Evolutionary conservation across 2,888 invertebrate genomes (phyloP), one percentile per base, ranked within the genome.

Genomic region (Drosophila bunnanda): DNA sequence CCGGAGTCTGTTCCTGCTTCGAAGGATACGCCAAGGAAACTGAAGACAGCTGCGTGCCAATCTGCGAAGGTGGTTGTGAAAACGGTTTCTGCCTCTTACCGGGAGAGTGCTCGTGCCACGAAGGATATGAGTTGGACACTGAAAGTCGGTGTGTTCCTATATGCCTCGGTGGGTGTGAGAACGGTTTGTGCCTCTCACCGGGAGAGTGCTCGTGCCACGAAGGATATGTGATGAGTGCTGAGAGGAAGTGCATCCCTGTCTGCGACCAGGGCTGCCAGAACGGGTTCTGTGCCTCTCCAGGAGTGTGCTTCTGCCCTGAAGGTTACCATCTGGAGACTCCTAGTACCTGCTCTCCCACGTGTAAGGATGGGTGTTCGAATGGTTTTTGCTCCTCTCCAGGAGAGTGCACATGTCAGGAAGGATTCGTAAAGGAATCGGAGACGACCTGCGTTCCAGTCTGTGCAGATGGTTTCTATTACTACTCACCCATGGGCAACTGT

Each of bases 401-500:
- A 25, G 13, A 28, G 15, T 78, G 77, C 10, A 20, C 58, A 0
- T 78, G 79, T 6, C 2, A 13, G 0, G 12, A 53, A 13, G 76
- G 79, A 0, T 75, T 44, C n/a, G 7, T 2, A 0, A 12, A 25
- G 22, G 8, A 4, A 0, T 36, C 10, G 10, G 54, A 41, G 12
- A 53, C 13, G 13, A 60, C 30, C 4, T 76, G 79, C 17, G 8
- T 17, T 1, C 67, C 64, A 2, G 4, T 46, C 0, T 79, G 79
- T 12, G 10, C 36, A 71, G 91, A 93, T 1, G 96, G 96, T 0
- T 65, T 15, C 30, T 0, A 20, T 3, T 96, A 93, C 90, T 66
- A 50, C 6, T 75, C 64, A 0, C 81, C 4, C 50, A 5, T n/a
- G 22, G 39, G 22, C 54, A 44, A 7, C 22, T 30, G 3, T 82